These are phyloP conservation scores for Scaptomyza polygonia DNA, from an alignment of 2,888 invertebrate species.

Conservation along the genomic window DNA sequence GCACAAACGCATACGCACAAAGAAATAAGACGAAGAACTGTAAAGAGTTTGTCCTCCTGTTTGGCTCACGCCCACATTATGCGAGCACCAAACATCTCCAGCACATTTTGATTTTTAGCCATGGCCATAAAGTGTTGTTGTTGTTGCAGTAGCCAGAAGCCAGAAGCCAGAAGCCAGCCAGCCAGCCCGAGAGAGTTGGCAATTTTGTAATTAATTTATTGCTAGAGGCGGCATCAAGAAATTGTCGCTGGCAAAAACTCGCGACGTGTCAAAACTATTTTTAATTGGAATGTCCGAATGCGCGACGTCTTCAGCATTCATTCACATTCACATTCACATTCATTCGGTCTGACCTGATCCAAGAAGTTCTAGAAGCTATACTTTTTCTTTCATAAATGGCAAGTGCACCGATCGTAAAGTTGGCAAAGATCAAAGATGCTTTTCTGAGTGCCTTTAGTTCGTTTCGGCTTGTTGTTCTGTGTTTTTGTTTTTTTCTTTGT, in stretches of 20 bases:
- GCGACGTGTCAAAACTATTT: slow-evolving; percentile 77
- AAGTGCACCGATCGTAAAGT: slow-evolving; percentile 56
- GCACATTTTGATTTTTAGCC: slow-evolving; percentile 62
- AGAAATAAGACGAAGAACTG: slow-evolving; percentile 13
- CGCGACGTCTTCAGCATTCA: slow-evolving; percentile 13
- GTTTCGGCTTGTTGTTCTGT: too few species aligned
- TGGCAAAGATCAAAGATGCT: slow-evolving; percentile 61
- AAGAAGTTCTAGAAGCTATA: slow-evolving; percentile 9
- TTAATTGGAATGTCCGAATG: slow-evolving; percentile 72
- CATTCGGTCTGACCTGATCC: slow-evolving; percentile 40
- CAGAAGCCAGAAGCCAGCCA: slow-evolving; percentile 20
- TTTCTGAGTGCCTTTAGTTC: too few species aligned
- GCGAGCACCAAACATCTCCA: too few species aligned
- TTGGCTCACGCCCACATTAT: slow-evolving; percentile 51
- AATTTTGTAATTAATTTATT: slow-evolving; percentile 78
- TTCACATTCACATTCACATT: too few species aligned
- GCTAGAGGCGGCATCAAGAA: slow-evolving; percentile 62
- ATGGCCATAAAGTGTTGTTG: slow-evolving; percentile 59
- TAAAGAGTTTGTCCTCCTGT: slow-evolving; percentile 24
- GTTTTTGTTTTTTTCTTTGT: too few species aligned
- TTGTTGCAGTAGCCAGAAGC: too few species aligned
- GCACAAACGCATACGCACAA: slow-evolving; percentile 3
- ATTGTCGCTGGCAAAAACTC: slow-evolving; percentile 58
- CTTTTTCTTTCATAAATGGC: too few species aligned
- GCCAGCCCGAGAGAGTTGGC: too few species aligned